phyloP scores from a whole-genome alignment of 2,888 invertebrate species.

The Mythimna albipuncta region DNA sequence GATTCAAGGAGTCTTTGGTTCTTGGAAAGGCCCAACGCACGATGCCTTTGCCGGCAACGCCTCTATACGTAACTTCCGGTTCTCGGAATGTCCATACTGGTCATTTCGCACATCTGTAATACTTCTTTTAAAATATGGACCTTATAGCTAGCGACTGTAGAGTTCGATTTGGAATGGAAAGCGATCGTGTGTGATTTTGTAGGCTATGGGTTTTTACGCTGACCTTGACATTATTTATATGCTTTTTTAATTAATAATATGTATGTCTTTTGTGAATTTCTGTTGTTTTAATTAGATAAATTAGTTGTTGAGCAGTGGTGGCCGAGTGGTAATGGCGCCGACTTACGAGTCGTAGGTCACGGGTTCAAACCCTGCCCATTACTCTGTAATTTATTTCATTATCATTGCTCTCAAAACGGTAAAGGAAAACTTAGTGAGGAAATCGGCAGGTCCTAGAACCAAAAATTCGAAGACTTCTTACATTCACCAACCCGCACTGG shows the following conservation, averaged over 20 bases:
- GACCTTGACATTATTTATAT: conserved; percentile 68
- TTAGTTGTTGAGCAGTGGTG: background rate
- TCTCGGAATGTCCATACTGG: conserved; percentile 56
- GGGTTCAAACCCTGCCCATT: no score
- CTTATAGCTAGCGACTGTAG: background rate
- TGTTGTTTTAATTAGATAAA: conserved; percentile 43
- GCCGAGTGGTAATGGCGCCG: no score
- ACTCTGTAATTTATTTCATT: no score
- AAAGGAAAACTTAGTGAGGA: no score
- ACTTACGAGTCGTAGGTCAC: no score
- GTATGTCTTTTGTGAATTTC: conserved; percentile 26
- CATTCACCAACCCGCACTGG: no score
- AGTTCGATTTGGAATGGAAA: conserved; percentile 15
- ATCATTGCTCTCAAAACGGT: no score
- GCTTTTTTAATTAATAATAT: conserved; percentile 16
- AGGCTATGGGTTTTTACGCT: conserved; percentile 58
- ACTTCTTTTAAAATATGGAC: conserved; percentile 18
- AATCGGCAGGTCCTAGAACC: no score
- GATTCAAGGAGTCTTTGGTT: conserved; percentile 63
- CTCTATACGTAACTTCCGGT: conserved; percentile 67
- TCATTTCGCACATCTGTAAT: conserved; percentile 33
- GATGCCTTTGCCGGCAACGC: conserved; percentile 55
- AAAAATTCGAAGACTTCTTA: no score
- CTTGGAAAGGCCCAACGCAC: conserved; percentile 60
- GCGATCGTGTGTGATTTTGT: conserved; percentile 13